Conservation (phyloP, 1,140 invertebrate species). For the Neodiprion pinetum region DNA sequence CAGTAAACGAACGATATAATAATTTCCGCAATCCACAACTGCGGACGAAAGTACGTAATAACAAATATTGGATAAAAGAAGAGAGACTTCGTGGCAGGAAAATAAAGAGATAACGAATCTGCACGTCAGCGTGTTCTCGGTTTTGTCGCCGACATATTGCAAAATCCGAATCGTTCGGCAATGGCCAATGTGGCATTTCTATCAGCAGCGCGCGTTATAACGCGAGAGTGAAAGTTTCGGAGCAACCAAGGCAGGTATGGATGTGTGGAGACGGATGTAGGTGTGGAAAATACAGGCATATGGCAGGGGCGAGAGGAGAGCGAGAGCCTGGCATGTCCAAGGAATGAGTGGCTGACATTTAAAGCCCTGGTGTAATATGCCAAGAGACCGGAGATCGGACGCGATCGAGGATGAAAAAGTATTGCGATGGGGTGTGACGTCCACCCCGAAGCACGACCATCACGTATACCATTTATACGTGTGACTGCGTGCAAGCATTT, state of each 20-base stretch:
- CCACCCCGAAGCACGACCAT: not conserved
- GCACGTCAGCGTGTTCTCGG: too few relatives aligned
- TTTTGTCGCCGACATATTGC: too few relatives aligned
- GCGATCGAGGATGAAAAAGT: not conserved
- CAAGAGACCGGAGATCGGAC: not conserved
- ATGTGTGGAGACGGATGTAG: too few relatives aligned
- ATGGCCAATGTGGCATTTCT: not conserved
- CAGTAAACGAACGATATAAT: too few relatives aligned
- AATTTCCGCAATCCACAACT: too few relatives aligned
- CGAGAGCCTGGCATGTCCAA: not conserved
- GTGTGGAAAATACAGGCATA: not conserved
- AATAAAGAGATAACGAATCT: too few relatives aligned
- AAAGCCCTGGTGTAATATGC: not conserved
- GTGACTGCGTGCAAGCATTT: not conserved
- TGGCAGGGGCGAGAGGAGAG: not conserved
- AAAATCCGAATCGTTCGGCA: not conserved
- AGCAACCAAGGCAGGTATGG: not conserved
- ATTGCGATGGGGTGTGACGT: slow-evolving; percentile 4
- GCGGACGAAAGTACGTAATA: too few relatives aligned
- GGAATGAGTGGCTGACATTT: slow-evolving; percentile 7
- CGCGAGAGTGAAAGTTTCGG: slow-evolving; percentile 4
- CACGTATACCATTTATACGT: not conserved
- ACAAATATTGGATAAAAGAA: too few relatives aligned
- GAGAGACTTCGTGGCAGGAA: too few relatives aligned
- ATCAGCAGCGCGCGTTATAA: not conserved